Evolutionary conservation across 2,797 vertebrate genomes (phyloP).

Genomic region (Lagorchestes hirsutus): DNA sequence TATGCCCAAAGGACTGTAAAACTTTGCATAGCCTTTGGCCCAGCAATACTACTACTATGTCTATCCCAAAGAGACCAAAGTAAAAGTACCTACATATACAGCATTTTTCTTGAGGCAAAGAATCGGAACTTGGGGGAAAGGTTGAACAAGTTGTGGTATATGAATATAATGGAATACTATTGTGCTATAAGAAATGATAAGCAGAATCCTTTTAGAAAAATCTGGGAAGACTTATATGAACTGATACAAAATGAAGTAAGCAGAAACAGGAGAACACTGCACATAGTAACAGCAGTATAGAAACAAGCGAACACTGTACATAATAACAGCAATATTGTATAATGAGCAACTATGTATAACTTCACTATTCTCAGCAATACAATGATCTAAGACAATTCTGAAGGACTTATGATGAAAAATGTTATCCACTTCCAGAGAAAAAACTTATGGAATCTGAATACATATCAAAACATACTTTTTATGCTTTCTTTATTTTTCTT

Average conservation of each 20-base stretch:
- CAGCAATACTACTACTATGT: background rate
- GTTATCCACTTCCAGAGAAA: background rate
- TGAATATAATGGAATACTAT: background rate
- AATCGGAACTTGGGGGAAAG: background rate
- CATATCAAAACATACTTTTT: background rate
- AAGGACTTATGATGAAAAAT: background rate
- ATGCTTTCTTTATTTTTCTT: too few relatives aligned
- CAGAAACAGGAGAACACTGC: background rate
- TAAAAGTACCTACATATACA: background rate
- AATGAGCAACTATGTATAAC: background rate
- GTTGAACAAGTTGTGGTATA: background rate
- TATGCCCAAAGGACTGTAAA: background rate
- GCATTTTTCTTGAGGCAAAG: background rate
- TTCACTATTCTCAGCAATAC: background rate
- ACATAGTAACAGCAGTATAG: background rate
- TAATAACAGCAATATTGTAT: background rate
- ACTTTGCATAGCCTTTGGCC: background rate
- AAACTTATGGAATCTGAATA: background rate
- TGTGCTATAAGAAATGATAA: background rate
- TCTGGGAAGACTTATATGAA: background rate
- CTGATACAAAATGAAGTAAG: background rate
- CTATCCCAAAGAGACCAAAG: background rate
- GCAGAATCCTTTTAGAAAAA: background rate
- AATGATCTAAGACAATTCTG: background rate
- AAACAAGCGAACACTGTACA: too few relatives aligned